Percentiles rank a stretch among this genome's conserved stretches.
phyloP scores from a whole-genome alignment of 2,888 invertebrate species.

The Rhamnusium bicolor region DNA sequence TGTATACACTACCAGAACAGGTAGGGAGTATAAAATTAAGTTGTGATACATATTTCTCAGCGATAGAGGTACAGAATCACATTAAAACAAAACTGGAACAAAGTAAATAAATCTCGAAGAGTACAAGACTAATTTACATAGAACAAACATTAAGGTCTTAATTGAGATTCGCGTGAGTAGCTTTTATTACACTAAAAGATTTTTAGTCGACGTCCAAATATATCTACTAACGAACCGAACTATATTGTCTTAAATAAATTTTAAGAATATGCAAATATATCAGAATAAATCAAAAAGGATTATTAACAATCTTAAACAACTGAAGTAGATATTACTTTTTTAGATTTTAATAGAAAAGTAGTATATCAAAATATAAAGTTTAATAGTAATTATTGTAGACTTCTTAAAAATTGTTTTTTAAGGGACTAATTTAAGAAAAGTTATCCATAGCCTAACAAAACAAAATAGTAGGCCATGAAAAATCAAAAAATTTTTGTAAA shows the following conservation, averaged over 20 bases:
- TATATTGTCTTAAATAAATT: constrained; percentile 37
- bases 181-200: constrained; percentile 58
- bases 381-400: no score
- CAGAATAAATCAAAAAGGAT: background rate
- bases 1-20: constrained; percentile 12
- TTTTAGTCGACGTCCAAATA: constrained; percentile 43
- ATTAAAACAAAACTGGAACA: constrained; percentile 49
- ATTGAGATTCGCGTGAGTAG: constrained; percentile 64
- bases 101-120: constrained; percentile 60
- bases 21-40: constrained; percentile 49
- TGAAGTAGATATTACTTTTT: no score
- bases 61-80: constrained; percentile 50
- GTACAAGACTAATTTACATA: constrained; percentile 61
- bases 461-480: no score
- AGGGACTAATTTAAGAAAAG: no score
- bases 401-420: no score
- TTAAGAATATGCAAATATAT: background rate
- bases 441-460: no score
- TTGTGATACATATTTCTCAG: constrained; percentile 56
- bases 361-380: no score
- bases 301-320: no score
- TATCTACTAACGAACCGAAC: constrained; percentile 44
- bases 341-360: no score
- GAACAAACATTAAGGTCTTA: constrained; percentile 65
- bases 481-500: no score